Evolutionary conservation across 1,140 invertebrate genomes (phyloP), one percentile per base, ranked within the genome.

Genomic region (Oreohelix idahoensis): DNA sequence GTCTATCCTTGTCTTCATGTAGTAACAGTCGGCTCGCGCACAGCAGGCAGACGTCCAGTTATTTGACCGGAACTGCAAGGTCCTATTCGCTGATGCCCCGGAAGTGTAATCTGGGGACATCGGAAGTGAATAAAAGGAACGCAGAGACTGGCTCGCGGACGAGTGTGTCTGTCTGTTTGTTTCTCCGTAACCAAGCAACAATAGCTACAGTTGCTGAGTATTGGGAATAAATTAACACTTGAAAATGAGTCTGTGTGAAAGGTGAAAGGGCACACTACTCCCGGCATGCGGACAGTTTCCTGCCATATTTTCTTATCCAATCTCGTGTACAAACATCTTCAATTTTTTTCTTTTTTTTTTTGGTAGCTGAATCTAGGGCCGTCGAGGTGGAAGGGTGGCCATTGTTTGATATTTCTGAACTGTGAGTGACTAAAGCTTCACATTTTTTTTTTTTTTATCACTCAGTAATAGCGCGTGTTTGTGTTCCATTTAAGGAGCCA

Each of bases 401-500:
- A 32, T 66, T 32, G 63, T 32, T 66, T 17, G 32, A 2, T 66
- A 15, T 29, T 13, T 66, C 2, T 8, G 26, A 58, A 20, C 53
- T 58, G 23, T 58, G 53, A 58, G 20, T 58, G 23, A 58, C 17
- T 20, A 4, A 20, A 58, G 53, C 20, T 5, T 45, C 42, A 23
- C 53, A 23, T 10, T 5, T n/a, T 20, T 20, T 32, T 32, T n/a
- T 1, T 11, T 2, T 2, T 15, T 35, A n/a, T 35, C 63, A 5
- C 63, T 66, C 8, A 17, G 63, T n/a, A 11, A 66, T 32, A 8
- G 45, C 0, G 45, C 13, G 36, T 51, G 45, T 77, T 35, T 51
- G 75, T 77, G 49, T 77, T 36, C 23, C 73, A 75, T 51, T 51
- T 45, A 39, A 75, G 29, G 23, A 45, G 26, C 36, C 4, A 45